Percentiles rank a stretch among this genome's conserved stretches.
Conservation (phyloP, 2,113 vertebrate species). For the Percopsis transmontana region DNA sequence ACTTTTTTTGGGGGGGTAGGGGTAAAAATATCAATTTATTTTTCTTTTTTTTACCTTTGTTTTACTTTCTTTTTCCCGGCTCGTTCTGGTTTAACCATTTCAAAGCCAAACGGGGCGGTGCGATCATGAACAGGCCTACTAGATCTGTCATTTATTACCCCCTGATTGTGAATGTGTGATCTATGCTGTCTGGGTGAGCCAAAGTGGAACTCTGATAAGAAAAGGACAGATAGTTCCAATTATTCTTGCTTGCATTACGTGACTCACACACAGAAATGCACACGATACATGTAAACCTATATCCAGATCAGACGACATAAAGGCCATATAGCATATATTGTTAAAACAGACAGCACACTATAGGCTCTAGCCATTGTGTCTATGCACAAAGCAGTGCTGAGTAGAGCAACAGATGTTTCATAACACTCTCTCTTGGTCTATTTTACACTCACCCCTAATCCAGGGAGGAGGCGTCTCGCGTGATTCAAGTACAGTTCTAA, state of each 20-base stretch:
- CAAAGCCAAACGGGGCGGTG: constrained; percentile 14
- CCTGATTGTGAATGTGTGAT: constrained; percentile 14
- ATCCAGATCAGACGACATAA: not conserved
- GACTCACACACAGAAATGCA: constrained; percentile 4
- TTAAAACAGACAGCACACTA: constrained; percentile 37
- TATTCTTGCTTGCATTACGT: constrained; percentile 23
- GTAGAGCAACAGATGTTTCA: constrained; percentile 12
- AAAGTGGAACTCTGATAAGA: constrained; percentile 13
- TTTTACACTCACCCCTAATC: not conserved
- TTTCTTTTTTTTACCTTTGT: too few relatives aligned
- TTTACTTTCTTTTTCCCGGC: not conserved
- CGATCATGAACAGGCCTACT: not conserved
- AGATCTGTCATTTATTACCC: constrained; percentile 14
- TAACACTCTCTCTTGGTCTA: not conserved
- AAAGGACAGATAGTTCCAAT: constrained; percentile 18
- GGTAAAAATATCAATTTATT: too few relatives aligned
- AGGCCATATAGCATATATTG: constrained; percentile 11
- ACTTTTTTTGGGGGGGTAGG: not conserved
- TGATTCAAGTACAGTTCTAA: not conserved
- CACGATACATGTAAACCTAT: not conserved
- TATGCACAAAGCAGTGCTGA: constrained; percentile 1
- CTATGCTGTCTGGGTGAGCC: constrained; percentile 11
- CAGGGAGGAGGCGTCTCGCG: not conserved
- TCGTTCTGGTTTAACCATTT: constrained; percentile 37
- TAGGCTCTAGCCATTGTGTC: constrained; percentile 15